phyloP scores from a whole-genome alignment of 2,888 invertebrate species.

The Polymixis lichenea region DNA sequence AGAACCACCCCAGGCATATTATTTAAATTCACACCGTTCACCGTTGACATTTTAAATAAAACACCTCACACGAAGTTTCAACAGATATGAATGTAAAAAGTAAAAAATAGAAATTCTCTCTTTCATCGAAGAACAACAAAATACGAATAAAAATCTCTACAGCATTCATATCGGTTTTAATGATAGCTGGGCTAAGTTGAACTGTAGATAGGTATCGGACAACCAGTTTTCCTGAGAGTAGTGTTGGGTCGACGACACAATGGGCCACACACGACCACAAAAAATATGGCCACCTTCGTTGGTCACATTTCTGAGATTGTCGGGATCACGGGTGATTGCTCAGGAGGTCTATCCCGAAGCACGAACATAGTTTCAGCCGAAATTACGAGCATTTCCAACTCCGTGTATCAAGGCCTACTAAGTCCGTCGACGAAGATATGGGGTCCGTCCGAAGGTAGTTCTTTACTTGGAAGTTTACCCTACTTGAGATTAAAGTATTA shows the following conservation, averaged over 20 bases:
- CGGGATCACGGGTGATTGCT: too few species aligned
- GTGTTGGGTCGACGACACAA: slow-evolving; percentile 50
- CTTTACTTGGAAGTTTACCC: too few species aligned
- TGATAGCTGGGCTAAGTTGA: slow-evolving; percentile 62
- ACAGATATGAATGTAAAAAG: slow-evolving; percentile 35
- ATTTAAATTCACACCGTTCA: slow-evolving; percentile 19
- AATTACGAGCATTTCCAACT: too few species aligned
- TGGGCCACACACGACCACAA: slow-evolving; percentile 22
- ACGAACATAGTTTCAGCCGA: too few species aligned
- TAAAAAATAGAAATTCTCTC: slow-evolving; percentile 53
- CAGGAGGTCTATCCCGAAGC: too few species aligned
- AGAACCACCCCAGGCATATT: neutral
- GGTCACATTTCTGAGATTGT: neutral
- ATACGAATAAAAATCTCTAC: slow-evolving; percentile 65
- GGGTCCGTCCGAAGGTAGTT: too few species aligned
- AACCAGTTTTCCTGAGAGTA: slow-evolving; percentile 66
- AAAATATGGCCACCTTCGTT: neutral
- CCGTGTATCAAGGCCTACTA: too few species aligned
- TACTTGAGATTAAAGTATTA: too few species aligned
- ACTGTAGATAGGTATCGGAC: slow-evolving; percentile 61
- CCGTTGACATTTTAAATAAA: slow-evolving; percentile 30
- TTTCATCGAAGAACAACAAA: slow-evolving; percentile 57
- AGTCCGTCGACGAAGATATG: too few species aligned
- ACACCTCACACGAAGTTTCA: slow-evolving; percentile 46
- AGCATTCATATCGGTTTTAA: slow-evolving; percentile 66